Conservation (phyloP, 2,888 invertebrate species). For the Euproctis similis region DNA sequence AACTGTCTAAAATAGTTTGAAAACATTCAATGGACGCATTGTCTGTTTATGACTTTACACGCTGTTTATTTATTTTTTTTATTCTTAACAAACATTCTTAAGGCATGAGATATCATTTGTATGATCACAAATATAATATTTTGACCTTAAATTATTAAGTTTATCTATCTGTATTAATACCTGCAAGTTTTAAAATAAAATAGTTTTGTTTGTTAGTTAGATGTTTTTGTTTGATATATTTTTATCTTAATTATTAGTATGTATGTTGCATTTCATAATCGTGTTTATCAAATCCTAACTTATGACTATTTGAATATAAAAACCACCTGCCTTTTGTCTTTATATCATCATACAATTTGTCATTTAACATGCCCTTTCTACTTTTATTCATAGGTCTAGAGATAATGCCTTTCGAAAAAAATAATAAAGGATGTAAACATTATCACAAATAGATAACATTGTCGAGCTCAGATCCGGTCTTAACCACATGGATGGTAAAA, state of each 20-base stretch:
- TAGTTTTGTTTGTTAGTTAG: too few species aligned
- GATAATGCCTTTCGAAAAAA: conserved; percentile 5
- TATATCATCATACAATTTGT: not conserved
- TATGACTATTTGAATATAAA: too few species aligned
- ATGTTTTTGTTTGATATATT: too few species aligned
- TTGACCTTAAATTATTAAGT: too few species aligned
- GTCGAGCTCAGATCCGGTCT: conserved; percentile 20
- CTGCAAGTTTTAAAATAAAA: too few species aligned
- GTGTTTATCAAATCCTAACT: too few species aligned
- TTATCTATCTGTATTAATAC: too few species aligned
- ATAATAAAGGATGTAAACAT: conserved; percentile 10
- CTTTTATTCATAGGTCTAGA: not conserved
- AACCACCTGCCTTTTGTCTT: not conserved
- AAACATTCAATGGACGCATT: conserved; percentile 12
- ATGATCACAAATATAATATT: too few species aligned
- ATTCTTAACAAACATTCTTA: not conserved
- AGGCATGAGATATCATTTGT: too few species aligned
- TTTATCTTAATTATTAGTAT: too few species aligned
- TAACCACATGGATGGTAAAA: conserved; percentile 21
- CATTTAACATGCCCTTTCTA: conserved; percentile 1
- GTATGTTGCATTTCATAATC: too few species aligned
- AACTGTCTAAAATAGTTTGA: conserved; percentile 14
- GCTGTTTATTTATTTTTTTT: too few species aligned
- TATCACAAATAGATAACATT: conserved; percentile 15
- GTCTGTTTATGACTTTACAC: conserved; percentile 1